Evolutionary conservation across 2,797 vertebrate genomes (phyloP), one percentile per base, ranked within the genome.

Genomic region (Sitta carolinensis): DNA sequence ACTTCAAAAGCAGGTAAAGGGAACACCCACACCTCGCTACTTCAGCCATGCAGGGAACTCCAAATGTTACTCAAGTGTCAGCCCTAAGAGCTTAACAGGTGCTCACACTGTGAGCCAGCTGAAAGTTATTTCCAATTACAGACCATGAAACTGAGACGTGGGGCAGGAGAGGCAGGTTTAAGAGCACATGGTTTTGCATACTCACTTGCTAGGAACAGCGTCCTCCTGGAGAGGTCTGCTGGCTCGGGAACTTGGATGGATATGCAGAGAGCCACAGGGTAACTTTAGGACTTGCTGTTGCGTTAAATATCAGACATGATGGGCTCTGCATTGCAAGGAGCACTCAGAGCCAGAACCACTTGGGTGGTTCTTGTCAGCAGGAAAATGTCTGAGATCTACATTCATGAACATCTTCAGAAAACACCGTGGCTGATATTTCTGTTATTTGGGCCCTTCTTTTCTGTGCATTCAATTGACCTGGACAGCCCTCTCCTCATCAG

Each of bases 191-290:
- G 58, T 27, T 69, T 84, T 25, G 19, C 0, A 2, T 11, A 40
- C 58, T 64, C 54, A 11, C 57, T 55, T 10, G 38, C 50, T 32
- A 40, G 78, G 75, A 84, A 43, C 86, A 21, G 81, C 0, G 32
- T 81, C n/a, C 52, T 67, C 77, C 72, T 45, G 72, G 74, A 66
- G 86, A 89, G 59, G 26, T 54, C 84, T 75, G 89, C 93, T 93
- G 91, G 93, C 89, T 69, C 29, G 3, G 54, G 20, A 36, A 38
- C 4, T 6, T 3, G 11, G 32, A 13, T 1, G 2, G 81, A 45
- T 18, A 75, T 0, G 2, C 68, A 15, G 26, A 40, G 78, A 59
- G 78, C 48, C 78, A 73, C 10, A 3, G 76, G 67, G 82, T 87
- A n/a, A 93, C 82, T 69, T 80, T 15, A 86, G 92, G 74, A 83